Conservation (phyloP, 2,113 vertebrate species). For the Tricholaema leucomelas region DNA sequence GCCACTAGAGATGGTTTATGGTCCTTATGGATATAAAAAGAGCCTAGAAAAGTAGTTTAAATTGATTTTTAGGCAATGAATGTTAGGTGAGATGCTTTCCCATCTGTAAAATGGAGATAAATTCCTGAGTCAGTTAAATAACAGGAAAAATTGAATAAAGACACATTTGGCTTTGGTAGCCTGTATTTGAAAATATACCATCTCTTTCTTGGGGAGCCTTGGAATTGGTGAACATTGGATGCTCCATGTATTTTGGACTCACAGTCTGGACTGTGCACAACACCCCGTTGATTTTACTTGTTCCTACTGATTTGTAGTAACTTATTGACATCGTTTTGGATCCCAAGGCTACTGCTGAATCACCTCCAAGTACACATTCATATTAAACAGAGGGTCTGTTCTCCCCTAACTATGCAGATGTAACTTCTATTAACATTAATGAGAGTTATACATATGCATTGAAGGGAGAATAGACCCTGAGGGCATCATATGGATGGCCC, state of each 20-base stretch:
- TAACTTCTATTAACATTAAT: slow-evolving; percentile 52
- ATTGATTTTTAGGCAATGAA: background rate
- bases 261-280: background rate
- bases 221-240: background rate
- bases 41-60: slow-evolving; percentile 7
- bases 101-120: background rate
- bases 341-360: slow-evolving; percentile 23
- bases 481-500: slow-evolving; percentile 23
- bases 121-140: background rate
- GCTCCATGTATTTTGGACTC: background rate
- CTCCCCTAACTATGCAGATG: slow-evolving; percentile 10
- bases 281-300: background rate
- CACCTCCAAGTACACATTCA: background rate
- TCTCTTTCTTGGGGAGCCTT: background rate
- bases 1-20: background rate
- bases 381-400: slow-evolving; percentile 23
- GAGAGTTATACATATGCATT: slow-evolving; percentile 42
- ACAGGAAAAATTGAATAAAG: background rate
- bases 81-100: background rate
- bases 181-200: background rate
- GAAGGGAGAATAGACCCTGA: slow-evolving; percentile 44
- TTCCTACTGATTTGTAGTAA: background rate
- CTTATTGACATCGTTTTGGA: slow-evolving; percentile 48
- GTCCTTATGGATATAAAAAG: background rate
- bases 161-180: background rate